Evolutionary conservation across 2,797 vertebrate genomes (phyloP).

Genomic region (Tachyglossus aculeatus): DNA sequence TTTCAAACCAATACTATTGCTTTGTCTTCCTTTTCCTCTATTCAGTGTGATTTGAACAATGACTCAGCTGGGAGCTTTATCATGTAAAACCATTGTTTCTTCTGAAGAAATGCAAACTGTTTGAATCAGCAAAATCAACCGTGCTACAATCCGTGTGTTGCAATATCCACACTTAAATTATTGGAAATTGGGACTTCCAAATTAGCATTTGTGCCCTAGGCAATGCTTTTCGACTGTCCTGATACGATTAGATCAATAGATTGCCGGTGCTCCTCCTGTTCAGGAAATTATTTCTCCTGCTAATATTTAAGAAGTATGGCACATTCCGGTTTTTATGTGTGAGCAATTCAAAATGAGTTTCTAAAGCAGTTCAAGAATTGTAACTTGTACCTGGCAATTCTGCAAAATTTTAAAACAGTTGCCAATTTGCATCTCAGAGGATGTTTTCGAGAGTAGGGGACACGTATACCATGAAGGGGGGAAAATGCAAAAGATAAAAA

Average conservation of each 20-base stretch:
- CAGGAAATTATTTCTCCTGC: slow-evolving; percentile 1
- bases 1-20: slow-evolving; percentile 1
- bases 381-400: slow-evolving; percentile 20
- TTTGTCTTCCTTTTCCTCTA: slow-evolving; percentile 22
- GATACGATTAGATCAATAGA: background rate
- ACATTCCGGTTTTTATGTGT: background rate
- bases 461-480: no score
- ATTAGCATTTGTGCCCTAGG: background rate
- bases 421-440: slow-evolving; percentile 21
- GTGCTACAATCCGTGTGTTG: background rate
- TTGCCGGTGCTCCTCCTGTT: slow-evolving; percentile 28
- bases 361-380: slow-evolving; percentile 10
- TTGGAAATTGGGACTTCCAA: slow-evolving; percentile 27
- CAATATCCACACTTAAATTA: background rate
- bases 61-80: slow-evolving; percentile 11
- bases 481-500: background rate
- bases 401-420: background rate
- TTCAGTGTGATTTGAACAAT: slow-evolving; percentile 5
- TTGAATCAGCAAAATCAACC: slow-evolving; percentile 24
- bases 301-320: slow-evolving; percentile 27
- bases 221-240: background rate
- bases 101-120: slow-evolving; percentile 12
- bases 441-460: no score
- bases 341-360: slow-evolving; percentile 20
- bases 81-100: slow-evolving; percentile 21